These are phyloP conservation scores for Drosophila parthenogenetica DNA, from an alignment of 2,888 invertebrate genomes.

Conservation along the genomic window DNA sequence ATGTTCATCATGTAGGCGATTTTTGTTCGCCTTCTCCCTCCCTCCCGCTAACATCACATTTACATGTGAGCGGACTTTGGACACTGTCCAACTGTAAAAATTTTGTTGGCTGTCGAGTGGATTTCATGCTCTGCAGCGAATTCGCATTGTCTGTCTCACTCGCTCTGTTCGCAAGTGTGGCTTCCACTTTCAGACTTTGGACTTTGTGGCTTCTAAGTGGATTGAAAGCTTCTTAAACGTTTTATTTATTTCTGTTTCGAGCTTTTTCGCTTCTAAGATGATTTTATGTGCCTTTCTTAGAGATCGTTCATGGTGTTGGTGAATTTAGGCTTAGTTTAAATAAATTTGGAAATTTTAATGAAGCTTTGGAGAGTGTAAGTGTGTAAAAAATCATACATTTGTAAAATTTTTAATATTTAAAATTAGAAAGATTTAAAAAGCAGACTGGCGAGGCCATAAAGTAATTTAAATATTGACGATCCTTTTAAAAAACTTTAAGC, in stretches of 20 bases:
- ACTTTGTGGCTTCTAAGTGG: neutral
- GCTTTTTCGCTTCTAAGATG: no score
- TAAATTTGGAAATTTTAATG: no score
- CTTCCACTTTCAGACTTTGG: neutral
- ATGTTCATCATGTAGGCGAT: conserved; percentile 53
- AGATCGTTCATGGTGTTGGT: neutral
- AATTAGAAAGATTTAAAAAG: no score
- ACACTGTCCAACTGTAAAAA: conserved; percentile 54
- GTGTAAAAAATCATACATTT: no score
- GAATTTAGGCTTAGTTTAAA: no score
- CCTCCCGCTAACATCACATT: conserved; percentile 31
- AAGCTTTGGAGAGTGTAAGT: no score
- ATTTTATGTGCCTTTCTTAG: neutral
- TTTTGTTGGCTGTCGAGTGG: conserved; percentile 29
- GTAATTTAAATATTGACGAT: no score
- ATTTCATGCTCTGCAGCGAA: conserved; percentile 4
- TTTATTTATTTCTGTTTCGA: neutral
- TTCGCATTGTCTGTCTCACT: neutral
- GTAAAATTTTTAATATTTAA: no score
- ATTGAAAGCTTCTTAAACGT: neutral
- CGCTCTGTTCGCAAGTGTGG: neutral
- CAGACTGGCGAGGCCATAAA: no score
- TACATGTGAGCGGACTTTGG: conserved; percentile 56
- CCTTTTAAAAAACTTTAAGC: no score
- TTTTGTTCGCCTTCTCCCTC: conserved; percentile 41